Evolutionary conservation across 2,113 vertebrate genomes (phyloP), one percentile per base, ranked within the genome.

Genomic region (Orcinus orca): DNA sequence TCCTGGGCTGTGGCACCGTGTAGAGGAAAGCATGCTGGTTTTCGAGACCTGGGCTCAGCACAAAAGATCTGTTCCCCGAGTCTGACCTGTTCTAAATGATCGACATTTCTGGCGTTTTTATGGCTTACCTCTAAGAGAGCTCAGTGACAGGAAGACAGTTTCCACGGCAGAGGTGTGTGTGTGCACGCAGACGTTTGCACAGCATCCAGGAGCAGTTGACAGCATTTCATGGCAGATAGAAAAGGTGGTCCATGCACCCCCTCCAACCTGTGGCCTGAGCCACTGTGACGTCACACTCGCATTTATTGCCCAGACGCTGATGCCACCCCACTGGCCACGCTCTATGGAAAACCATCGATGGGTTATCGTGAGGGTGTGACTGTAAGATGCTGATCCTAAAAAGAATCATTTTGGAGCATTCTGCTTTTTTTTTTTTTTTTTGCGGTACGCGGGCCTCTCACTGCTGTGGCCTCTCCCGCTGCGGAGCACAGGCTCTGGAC

Each of bases 161-260:
- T 11, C 47, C 29, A 9, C 41, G 10, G 20, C 4, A 1, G 5
- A 1, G 8, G 3, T 55, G 6, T 6, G 0, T 6, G 25, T 36
- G 25, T 3, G 8, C 60, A 25, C 31, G 26, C 14, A 18, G 2
- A 84, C 31, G 7, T 5, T 29, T 21, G n/a, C 80, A n/a, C 44
- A 55, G 6, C 2, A 12, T 47, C 7, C 29, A 0, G 14, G 6
- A 76, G 10, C 1, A 18, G 63, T 12, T 13, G 23, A 26, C 20
- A 0, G 2, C 31, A n/a, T 44, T 17, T 53, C 47, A 2, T 15
- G 93, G 41, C 36, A 2, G 70, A 1, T 1, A 0, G 6, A 5
- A 15, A 55, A 71, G 41, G 23, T 21, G 47, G 36, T 29, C 63
- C 74, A 29, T 18, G 2, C 50, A 2, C n/a, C 25, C 33, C 47